Evolutionary conservation across 2,888 invertebrate species (phyloP), one percentile per base, ranked within the genome.

Genomic region (Trissolcus brochymenae): DNA sequence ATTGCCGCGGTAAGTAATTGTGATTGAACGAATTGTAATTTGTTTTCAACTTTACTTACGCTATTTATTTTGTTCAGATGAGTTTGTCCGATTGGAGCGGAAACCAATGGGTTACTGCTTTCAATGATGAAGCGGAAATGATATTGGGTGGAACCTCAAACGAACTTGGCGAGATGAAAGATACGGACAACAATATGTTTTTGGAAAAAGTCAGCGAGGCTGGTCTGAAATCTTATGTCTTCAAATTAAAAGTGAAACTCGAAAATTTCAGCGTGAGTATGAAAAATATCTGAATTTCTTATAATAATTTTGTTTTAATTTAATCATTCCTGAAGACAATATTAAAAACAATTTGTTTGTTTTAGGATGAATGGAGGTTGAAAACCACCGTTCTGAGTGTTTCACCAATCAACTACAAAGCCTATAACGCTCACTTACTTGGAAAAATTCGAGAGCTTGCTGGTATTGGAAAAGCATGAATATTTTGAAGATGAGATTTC

Each of bases 31-130:
- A 29, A 29, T 29, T 29, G 1, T 7, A 29, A 29, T 7, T 29
- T 35, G 19, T 43, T 61, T 29, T 35, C 25, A 19, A n/a, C 41
- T 56, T 25, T 49, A 54, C 46, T 49, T 29, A 68, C n/a, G n/a
- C n/a, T 19, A 35, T 19, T 53, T 35, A 54, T 70, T 59, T 51
- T 51, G 19, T 19, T 46, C 6, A 97, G 96, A 92, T 94, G 81
- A 95, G 94, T 85, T 91, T 99, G 66, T 94, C 94, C 0, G 99
- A 99, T 89, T 94, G 93, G 89, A 94, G 96, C 1, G 96, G 95
- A 60, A 94, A 94, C 88, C 93, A 95, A 81, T 98, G 98, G 94
- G 93, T 95, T 7, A 98, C 97, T 1, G 93, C 95, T 79, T 99
- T 99, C 90, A 95, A 94, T 83, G 94, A 95, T 55, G 91, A 93